phyloP scores from a whole-genome alignment of 2,113 vertebrate genomes.

The Sylvietta virens region DNA sequence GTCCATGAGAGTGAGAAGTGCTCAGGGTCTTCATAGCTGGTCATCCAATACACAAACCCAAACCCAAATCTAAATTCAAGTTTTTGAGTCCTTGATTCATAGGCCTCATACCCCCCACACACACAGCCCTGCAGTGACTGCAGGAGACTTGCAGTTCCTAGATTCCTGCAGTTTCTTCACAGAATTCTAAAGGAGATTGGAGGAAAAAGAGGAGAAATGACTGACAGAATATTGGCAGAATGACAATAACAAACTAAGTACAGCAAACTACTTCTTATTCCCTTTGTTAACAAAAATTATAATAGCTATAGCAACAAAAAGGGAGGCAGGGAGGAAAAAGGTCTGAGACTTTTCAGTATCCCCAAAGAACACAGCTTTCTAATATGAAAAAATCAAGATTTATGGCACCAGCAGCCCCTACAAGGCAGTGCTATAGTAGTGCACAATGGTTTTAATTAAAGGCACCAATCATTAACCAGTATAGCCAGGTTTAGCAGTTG shows the following conservation, averaged over 20 bases:
- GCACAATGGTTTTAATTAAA: slow-evolving; percentile 33
- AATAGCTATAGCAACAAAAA: neutral
- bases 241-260: neutral
- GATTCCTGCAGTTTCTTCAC: neutral
- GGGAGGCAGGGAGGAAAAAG: neutral
- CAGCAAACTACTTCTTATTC: neutral
- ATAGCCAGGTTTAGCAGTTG: neutral
- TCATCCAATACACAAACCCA: neutral
- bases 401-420: slow-evolving; percentile 14
- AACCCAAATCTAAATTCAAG: neutral
- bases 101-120: accelerated
- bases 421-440: neutral
- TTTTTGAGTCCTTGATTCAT: neutral
- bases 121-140: neutral
- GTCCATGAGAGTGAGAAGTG: neutral
- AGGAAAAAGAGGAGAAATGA: neutral
- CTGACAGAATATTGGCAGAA: neutral
- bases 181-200: neutral
- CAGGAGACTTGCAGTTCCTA: neutral
- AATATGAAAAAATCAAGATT: slow-evolving; percentile 7
- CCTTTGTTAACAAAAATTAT: slow-evolving; percentile 18
- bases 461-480: neutral
- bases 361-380: slow-evolving; percentile 1
- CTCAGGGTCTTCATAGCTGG: neutral
- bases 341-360: neutral